These are phyloP conservation scores for Gonocerus acuteangulatus DNA, from an alignment of 2,888 invertebrate genomes.

Conservation along the genomic window DNA sequence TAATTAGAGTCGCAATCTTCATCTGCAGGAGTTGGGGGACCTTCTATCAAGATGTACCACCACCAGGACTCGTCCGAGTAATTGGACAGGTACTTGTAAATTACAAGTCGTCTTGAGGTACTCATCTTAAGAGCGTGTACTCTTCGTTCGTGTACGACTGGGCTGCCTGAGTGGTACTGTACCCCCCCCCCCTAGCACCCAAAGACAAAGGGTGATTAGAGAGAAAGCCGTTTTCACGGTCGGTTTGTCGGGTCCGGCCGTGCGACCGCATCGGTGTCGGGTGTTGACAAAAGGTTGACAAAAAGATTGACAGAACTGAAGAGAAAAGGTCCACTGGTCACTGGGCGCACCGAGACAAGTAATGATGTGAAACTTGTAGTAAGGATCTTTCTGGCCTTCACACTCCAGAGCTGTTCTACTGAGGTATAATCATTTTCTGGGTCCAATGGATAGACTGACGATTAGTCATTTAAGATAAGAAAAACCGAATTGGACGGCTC, in stretches of 20 bases:
- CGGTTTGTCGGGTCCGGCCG: background rate
- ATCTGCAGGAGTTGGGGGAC: background rate
- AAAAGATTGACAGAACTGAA: background rate
- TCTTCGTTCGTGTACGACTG: no score
- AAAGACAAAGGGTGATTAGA: constrained; percentile 24
- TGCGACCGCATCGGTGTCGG: constrained; percentile 1
- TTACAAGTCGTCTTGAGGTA: no score
- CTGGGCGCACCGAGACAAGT: background rate
- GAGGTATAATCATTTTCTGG: no score
- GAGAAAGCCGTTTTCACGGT: constrained; percentile 26
- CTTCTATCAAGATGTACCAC: background rate
- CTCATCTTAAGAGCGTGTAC: no score
- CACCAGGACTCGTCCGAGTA: background rate
- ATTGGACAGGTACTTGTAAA: constrained; percentile 1
- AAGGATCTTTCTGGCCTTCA: no score
- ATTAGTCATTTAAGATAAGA: no score
- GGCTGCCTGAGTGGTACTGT: background rate
- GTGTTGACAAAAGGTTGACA: constrained; percentile 14
- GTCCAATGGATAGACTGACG: no score
- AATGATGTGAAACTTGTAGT: background rate
- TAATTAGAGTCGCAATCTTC: constrained; percentile 1
- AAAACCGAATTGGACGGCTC: no score
- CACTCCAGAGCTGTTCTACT: no score
- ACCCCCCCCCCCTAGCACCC: background rate
- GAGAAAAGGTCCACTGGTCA: background rate